phyloP scores from a whole-genome alignment of 2,797 vertebrate species.

The Pseudotriccus pelzelni region DNA sequence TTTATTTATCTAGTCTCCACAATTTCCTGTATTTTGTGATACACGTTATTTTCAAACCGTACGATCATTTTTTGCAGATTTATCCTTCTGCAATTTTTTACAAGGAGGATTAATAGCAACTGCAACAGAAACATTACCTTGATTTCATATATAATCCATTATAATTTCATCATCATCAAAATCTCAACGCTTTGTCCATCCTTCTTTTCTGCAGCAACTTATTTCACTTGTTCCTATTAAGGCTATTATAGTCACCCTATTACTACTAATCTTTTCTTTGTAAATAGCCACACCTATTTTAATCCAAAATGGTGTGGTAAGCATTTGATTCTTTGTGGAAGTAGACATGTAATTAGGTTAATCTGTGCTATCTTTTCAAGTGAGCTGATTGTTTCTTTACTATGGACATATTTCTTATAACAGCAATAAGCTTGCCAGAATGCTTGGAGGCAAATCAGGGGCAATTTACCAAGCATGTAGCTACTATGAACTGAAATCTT shows the following conservation, averaged over 20 bases:
- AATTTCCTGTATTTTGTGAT: background rate
- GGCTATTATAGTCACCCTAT: conserved; percentile 89
- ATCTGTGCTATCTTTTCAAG: conserved; percentile 89
- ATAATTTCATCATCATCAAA: conserved; percentile 70
- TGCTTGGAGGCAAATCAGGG: conserved; percentile 80
- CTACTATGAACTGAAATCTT: conserved; percentile 69
- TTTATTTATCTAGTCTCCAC: background rate
- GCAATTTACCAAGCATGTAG: conserved; percentile 75
- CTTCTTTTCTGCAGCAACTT: conserved; percentile 87
- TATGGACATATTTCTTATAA: conserved; percentile 87
- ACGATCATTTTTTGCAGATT: background rate
- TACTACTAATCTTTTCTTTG: conserved; percentile 93
- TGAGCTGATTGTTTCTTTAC: conserved; percentile 89
- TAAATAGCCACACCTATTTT: conserved; percentile 94
- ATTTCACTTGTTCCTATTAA: conserved; percentile 88
- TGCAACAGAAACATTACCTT: conserved; percentile 60
- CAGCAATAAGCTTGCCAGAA: conserved; percentile 82
- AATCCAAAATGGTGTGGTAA: conserved; percentile 83
- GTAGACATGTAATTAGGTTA: conserved; percentile 90
- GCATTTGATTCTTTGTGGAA: conserved; percentile 90
- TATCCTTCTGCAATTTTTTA: background rate
- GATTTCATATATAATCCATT: conserved; percentile 72
- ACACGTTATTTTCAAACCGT: background rate
- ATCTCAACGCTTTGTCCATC: conserved; percentile 85
- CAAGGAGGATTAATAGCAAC: conserved; percentile 60